These are phyloP conservation scores for Dolichopus griseipennis DNA, from an alignment of 2,888 invertebrate species.

Conservation along the genomic window DNA sequence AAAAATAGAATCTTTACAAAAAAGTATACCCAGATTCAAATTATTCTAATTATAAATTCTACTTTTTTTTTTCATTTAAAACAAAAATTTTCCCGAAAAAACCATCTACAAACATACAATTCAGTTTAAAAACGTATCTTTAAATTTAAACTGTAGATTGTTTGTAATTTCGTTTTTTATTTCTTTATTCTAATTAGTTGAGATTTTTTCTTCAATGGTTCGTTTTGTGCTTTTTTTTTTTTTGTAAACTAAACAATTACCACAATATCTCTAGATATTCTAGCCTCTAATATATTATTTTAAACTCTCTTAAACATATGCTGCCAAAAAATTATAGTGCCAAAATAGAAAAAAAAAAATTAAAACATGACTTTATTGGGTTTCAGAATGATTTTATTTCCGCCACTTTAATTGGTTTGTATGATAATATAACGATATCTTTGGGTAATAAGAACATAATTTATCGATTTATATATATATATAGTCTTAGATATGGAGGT, in stretches of 20 bases:
- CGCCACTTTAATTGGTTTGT: not conserved
- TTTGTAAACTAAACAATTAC: not conserved
- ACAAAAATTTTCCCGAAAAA: too few relatives aligned
- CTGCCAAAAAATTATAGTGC: not conserved
- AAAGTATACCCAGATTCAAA: too few relatives aligned
- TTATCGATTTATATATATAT: not conserved
- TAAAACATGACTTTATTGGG: slow-evolving; percentile 2
- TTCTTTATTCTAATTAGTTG: not conserved
- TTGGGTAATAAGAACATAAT: not conserved
- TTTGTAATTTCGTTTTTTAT: too few relatives aligned
- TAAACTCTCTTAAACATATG: not conserved
- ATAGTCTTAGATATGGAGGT: not conserved
- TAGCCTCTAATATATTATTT: not conserved
- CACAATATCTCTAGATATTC: too few relatives aligned
- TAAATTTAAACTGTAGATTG: too few relatives aligned
- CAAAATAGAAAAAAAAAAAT: not conserved
- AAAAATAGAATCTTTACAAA: too few relatives aligned
- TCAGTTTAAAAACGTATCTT: too few relatives aligned
- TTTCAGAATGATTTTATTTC: slow-evolving; percentile 3
- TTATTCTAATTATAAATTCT: too few relatives aligned
- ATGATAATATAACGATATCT: not conserved
- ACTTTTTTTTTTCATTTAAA: too few relatives aligned
- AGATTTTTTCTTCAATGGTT: not conserved
- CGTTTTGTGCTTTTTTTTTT: not conserved
- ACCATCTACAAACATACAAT: too few relatives aligned